Percentiles rank a stretch among this genome's conserved stretches.
These are phyloP conservation scores for Nipponacmea schrenckii DNA, from an alignment of 2,888 invertebrate genomes.

Conservation along the genomic window DNA sequence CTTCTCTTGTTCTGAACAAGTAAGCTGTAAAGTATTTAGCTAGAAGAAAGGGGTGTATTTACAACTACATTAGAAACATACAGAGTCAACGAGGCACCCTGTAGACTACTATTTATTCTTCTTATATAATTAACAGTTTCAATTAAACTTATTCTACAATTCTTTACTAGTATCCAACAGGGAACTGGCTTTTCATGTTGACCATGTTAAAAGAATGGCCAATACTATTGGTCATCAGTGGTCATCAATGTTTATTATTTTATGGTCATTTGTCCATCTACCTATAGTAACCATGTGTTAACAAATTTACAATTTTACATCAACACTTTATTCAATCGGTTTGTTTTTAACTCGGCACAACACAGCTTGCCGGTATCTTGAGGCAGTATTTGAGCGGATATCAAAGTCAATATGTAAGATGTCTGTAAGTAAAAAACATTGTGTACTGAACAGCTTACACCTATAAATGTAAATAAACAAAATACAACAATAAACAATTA, in stretches of 20 bases:
- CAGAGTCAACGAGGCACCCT: not conserved
- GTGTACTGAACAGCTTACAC: not conserved
- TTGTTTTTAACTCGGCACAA: not conserved
- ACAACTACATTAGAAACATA: not conserved
- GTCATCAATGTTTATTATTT: conserved; percentile 2
- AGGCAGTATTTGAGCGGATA: not conserved
- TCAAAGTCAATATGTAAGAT: no score
- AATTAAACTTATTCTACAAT: not conserved
- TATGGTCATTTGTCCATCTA: not conserved
- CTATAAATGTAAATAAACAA: conserved; percentile 1
- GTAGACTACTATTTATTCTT: not conserved
- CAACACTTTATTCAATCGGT: no score
- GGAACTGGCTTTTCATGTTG: conserved; percentile 1
- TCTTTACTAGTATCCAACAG: not conserved
- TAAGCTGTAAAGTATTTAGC: conserved; percentile 3
- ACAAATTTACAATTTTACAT: not conserved
- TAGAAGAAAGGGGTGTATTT: conserved; percentile 1
- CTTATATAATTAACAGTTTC: not conserved
- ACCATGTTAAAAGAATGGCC: conserved; percentile 5
- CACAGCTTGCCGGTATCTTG: conserved; percentile 1
- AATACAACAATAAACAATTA: not conserved
- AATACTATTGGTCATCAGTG: not conserved
- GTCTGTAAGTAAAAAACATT: no score
- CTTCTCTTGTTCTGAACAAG: not conserved
- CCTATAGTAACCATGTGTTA: not conserved